Conservation (phyloP, 2,113 vertebrate species). For the Antechinus stuartii region DNA sequence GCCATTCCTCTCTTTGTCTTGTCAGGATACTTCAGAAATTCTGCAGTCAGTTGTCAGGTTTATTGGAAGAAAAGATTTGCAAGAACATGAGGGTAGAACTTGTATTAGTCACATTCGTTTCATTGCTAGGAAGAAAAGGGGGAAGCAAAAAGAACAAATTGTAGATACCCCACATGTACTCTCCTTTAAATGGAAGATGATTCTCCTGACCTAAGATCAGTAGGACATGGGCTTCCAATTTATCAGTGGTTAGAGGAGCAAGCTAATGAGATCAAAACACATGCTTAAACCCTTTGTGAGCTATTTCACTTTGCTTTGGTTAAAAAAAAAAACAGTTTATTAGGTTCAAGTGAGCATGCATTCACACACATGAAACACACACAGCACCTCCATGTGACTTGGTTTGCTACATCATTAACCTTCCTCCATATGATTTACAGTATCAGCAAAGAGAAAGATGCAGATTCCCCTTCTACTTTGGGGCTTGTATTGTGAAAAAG, state of each 20-base stretch:
- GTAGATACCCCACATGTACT: not conserved
- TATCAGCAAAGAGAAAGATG: not conserved
- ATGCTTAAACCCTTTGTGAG: not conserved
- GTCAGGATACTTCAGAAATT: slow-evolving; percentile 14
- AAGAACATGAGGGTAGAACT: not conserved
- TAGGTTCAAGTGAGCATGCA: not conserved
- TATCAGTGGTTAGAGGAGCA: not conserved
- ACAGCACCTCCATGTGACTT: not conserved
- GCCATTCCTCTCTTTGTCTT: not conserved
- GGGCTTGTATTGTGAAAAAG: slow-evolving; percentile 17
- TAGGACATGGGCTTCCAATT: not conserved
- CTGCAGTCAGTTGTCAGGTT: not conserved
- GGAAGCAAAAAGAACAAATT: slow-evolving; percentile 37
- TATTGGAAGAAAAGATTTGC: slow-evolving; percentile 20
- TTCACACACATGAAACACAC: not conserved
- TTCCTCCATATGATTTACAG: not conserved
- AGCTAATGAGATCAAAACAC: not conserved
- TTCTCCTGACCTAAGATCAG: not conserved
- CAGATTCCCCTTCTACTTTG: not conserved
- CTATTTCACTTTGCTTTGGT: not conserved
- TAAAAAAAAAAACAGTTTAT: not conserved
- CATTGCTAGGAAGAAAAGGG: slow-evolving; percentile 32
- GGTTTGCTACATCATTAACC: not conserved
- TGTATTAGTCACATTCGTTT: slow-evolving; percentile 15
- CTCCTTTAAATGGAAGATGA: not conserved